A percentile compares a stretch with the other conserved stretches of the same genome.
Conservation (phyloP, 2,888 invertebrate species). For the Calliscelio sp. region DNA sequence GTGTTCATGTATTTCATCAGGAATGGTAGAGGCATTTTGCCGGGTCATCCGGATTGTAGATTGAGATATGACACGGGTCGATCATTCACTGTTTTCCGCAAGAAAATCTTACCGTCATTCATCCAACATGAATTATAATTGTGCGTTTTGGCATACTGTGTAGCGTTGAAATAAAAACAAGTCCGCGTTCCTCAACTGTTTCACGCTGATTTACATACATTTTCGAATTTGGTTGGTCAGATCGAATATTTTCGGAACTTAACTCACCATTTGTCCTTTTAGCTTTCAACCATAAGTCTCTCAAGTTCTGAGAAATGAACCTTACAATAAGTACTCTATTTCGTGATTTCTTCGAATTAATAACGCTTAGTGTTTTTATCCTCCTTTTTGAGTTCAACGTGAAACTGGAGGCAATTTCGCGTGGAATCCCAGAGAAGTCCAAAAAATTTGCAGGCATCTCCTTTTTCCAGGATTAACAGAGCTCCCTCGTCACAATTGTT, state of each 20-base stretch:
- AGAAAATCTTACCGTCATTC: not conserved
- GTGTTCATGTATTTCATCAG: no score
- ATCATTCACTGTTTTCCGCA: not conserved
- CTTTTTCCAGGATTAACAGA: no score
- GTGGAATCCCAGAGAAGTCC: constrained; percentile 60
- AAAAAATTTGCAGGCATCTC: constrained; percentile 56
- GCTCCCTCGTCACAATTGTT: no score
- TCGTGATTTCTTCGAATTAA: no score
- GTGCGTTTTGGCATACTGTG: no score
- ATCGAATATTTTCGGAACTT: not conserved
- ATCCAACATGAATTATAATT: not conserved
- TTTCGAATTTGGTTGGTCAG: not conserved
- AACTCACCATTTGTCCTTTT: not conserved
- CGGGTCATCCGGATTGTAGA: no score
- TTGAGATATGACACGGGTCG: no score
- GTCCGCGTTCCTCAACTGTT: not conserved
- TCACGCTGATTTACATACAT: not conserved
- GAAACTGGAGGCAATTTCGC: constrained; percentile 54
- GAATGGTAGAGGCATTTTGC: no score
- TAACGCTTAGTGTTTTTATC: no score
- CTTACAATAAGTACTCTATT: not conserved
- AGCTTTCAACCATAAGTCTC: not conserved
- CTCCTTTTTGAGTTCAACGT: no score
- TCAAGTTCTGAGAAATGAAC: not conserved
- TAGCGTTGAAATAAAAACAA: no score